Evolutionary conservation across 1,140 invertebrate genomes (phyloP), one percentile per base, ranked within the genome.

Genomic region (Formica selysi): DNA sequence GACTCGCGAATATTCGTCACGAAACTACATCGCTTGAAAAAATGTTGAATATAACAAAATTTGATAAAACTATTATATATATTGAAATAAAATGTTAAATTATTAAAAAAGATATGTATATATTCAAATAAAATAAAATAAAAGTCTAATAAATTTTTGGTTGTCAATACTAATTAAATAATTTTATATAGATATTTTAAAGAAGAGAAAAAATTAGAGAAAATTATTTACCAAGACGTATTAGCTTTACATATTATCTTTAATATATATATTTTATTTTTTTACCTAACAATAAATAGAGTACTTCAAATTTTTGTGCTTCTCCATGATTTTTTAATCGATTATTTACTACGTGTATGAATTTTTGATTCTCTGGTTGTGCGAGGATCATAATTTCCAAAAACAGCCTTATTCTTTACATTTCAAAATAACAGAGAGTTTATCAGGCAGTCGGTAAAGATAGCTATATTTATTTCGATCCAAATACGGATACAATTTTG

Each of bases 391-490:
- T 6, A 36, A 61, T 76, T 16, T 22, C 57, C 16, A 16, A 64
- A 32, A 64, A 44, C 16, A 22, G 10, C 0, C 2, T 64, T 64
- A 6, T 64, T 67, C 65, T 78, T 51, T 16, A n/a, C 22, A 44
- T n/a, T 6, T 16, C 13, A 3, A 51, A 51, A 51, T 36, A 51
- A 67, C 26, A 79, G 5, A 41, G 74, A 65, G 48, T 78, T 78
- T 78, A 36, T 76, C 22, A 41, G 16, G 0, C 76, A 36, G n/a
- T 36, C 62, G 8, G 7, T 26, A 62, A 76, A 26, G 8, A 26
- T 22, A 32, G 59, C 11, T 64, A 64, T 65, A 70, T 70, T 1
- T 10, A 36, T 71, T 38, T 71, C 67, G 41, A 38, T 78, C 38
- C 26, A 78, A 48, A 78, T 64, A 29, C 16, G 10, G 16, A n/a